Evolutionary conservation across 1,140 invertebrate genomes (phyloP).

Genomic region (Pseudomyrmex dendroicus): DNA sequence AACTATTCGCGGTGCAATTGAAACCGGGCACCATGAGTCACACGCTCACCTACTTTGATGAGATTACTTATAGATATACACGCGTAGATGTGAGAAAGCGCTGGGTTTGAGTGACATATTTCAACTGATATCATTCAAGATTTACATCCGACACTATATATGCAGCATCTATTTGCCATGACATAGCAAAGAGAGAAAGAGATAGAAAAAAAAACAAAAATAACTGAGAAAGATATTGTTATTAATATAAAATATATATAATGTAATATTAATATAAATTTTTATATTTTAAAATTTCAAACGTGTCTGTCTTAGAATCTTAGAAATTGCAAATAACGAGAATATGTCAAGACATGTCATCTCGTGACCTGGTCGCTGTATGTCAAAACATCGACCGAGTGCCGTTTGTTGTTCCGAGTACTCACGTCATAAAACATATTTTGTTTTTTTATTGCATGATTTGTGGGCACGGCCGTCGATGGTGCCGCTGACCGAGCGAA

Average conservation of each 20-base stretch:
- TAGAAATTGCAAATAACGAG: not conserved
- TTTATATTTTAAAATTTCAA: too few relatives aligned
- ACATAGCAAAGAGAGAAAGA: too few relatives aligned
- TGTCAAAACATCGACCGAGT: conserved; percentile 19
- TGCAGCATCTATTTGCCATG: not conserved
- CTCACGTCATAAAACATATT: conserved; percentile 67
- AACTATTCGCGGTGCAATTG: conserved; percentile 19
- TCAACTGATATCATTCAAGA: conserved; percentile 18
- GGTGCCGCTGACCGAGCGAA: conserved; percentile 48
- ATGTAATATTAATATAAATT: not conserved
- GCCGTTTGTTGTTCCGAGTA: conserved; percentile 54
- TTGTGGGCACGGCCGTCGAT: conserved; percentile 63
- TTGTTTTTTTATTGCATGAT: conserved; percentile 70
- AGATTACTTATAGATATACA: conserved; percentile 24
- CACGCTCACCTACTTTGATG: conserved; percentile 38
- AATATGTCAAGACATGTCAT: not conserved
- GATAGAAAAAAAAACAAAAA: too few relatives aligned
- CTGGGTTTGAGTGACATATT: conserved; percentile 2
- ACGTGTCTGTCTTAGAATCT: too few relatives aligned
- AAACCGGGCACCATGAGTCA: conserved; percentile 37
- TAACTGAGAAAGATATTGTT: too few relatives aligned
- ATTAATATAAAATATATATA: too few relatives aligned
- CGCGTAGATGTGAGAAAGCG: conserved; percentile 25
- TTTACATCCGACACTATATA: conserved; percentile 18
- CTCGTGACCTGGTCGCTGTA: not conserved